Evolutionary conservation across 2,888 invertebrate species (phyloP).

Genomic region (Taenaris catops): DNA sequence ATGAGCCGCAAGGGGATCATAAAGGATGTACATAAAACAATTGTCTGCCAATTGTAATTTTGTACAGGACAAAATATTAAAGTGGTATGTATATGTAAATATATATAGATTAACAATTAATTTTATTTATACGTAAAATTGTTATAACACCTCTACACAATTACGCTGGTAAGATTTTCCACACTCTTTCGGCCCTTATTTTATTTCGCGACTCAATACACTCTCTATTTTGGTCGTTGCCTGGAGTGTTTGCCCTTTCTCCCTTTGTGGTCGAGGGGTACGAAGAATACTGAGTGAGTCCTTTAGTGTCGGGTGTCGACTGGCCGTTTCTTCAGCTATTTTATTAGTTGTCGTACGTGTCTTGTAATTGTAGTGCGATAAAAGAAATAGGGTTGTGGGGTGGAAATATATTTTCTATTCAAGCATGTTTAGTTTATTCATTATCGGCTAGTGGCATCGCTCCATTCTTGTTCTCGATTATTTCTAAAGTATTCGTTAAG

Average conservation of each 20-base stretch:
- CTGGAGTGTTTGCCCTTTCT: constrained; percentile 42
- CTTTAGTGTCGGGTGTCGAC: constrained; percentile 60
- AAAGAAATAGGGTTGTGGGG: constrained; percentile 16
- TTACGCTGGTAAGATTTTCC: constrained; percentile 38
- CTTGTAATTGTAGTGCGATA: constrained; percentile 50
- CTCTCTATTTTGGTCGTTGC: constrained; percentile 62
- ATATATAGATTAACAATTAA: too few relatives aligned
- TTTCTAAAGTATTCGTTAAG: too few relatives aligned
- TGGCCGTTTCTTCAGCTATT: constrained; percentile 64
- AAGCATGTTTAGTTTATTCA: too few relatives aligned
- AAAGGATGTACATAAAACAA: too few relatives aligned
- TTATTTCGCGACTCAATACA: constrained; percentile 77
- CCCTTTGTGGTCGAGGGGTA: constrained; percentile 61
- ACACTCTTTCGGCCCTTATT: constrained; percentile 63
- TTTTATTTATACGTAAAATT: not conserved
- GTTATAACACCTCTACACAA: constrained; percentile 39
- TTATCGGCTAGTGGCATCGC: too few relatives aligned
- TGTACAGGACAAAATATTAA: too few relatives aligned
- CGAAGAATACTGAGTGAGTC: constrained; percentile 69
- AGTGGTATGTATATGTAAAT: too few relatives aligned
- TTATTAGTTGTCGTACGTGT: constrained; percentile 72
- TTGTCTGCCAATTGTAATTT: too few relatives aligned
- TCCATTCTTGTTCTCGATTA: too few relatives aligned
- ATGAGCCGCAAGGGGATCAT: too few relatives aligned
- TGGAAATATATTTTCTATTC: constrained; percentile 8